Conservation (phyloP, 2,797 vertebrate species). For the Neosilurus mollespiculum region DNA sequence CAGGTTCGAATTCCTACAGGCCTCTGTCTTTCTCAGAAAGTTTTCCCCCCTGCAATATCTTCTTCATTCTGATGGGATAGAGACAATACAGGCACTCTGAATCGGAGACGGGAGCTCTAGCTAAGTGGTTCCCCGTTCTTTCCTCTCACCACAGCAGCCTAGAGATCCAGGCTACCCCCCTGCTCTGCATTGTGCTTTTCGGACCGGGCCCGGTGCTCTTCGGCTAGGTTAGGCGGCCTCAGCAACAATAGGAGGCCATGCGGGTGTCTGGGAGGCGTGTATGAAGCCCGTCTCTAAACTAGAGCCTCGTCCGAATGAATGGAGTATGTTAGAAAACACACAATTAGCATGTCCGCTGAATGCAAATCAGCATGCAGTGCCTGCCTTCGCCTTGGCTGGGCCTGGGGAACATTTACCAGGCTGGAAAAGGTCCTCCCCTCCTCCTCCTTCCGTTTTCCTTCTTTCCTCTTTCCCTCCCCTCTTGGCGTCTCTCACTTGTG, state of each 20-base stretch:
- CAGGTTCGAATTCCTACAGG: slow-evolving; percentile 45
- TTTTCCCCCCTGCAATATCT: neutral
- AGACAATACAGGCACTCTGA: slow-evolving; percentile 16
- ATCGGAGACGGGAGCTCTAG: slow-evolving; percentile 22
- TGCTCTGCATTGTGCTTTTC: slow-evolving; percentile 44
- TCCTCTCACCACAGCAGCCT: slow-evolving; percentile 40
- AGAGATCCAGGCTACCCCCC: slow-evolving; percentile 57
- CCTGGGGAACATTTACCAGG: slow-evolving; percentile 81
- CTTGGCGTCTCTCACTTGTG: slow-evolving; percentile 24
- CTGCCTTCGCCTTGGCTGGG: slow-evolving; percentile 72
- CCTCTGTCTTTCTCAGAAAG: slow-evolving; percentile 30
- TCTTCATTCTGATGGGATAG: neutral
- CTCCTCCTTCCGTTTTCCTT: slow-evolving; percentile 53
- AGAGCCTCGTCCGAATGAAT: slow-evolving; percentile 74
- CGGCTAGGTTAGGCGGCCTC: slow-evolving; percentile 57
- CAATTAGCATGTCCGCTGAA: slow-evolving; percentile 82
- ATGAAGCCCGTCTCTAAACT: slow-evolving; percentile 77
- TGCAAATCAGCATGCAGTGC: slow-evolving; percentile 75
- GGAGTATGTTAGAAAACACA: slow-evolving; percentile 82
- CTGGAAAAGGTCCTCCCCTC: slow-evolving; percentile 53
- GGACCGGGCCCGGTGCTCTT: slow-evolving; percentile 58
- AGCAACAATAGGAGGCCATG: slow-evolving; percentile 73
- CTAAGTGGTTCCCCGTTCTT: slow-evolving; percentile 31
- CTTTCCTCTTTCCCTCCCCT: slow-evolving; percentile 39
- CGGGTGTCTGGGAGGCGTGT: slow-evolving; percentile 70